phyloP scores from a whole-genome alignment of 2,113 vertebrate genomes.

The Pagrus major region DNA sequence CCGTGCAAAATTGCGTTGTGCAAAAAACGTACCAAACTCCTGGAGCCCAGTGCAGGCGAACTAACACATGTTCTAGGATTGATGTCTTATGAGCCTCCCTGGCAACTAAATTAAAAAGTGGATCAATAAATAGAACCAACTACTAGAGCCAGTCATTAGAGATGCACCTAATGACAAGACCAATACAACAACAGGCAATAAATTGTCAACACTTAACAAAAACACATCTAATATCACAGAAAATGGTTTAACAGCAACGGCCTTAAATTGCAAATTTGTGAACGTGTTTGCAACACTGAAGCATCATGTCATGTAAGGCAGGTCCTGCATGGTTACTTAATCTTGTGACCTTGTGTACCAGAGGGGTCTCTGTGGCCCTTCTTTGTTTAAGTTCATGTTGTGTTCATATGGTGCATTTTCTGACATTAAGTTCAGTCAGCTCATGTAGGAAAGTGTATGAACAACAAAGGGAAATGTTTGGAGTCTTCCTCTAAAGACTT shows the following conservation, averaged over 20 bases:
- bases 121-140: not conserved
- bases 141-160: not conserved
- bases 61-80: not conserved
- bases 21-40: not conserved
- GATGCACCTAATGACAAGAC: not conserved
- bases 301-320: not conserved
- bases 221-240: not conserved
- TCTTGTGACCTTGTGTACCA: not conserved
- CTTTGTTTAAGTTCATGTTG: not conserved
- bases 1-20: not conserved
- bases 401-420: not conserved
- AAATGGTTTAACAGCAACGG: not conserved
- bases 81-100: not conserved
- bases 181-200: not conserved
- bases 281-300: not conserved
- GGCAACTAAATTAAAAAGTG: not conserved
- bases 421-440: not conserved
- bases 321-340: too few relatives aligned
- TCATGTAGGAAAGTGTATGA: not conserved
- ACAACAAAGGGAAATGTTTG: not conserved
- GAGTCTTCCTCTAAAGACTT: not conserved
- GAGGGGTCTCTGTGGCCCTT: not conserved
- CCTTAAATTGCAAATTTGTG: not conserved
- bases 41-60: not conserved
- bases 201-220: not conserved